Conservation (phyloP, 2,888 invertebrate genomes). For the Allacma fusca region DNA sequence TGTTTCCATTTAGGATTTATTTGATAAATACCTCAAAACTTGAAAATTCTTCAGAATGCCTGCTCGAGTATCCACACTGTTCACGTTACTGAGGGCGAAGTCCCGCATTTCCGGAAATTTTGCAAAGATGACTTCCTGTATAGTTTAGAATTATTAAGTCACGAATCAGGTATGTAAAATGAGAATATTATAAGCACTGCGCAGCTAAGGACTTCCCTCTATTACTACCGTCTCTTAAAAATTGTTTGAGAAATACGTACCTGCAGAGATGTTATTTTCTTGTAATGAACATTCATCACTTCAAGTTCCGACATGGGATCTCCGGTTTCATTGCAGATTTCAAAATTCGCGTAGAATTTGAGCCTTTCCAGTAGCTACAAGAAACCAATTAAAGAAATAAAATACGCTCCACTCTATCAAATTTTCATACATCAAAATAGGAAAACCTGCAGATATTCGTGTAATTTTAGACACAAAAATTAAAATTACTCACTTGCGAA, state of each 20-base stretch:
- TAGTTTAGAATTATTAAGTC: too few relatives aligned
- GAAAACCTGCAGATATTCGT: too few relatives aligned
- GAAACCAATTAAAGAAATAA: constrained; percentile 63
- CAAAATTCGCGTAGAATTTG: constrained; percentile 95
- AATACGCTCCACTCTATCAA: too few relatives aligned
- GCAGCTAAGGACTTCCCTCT: too few relatives aligned
- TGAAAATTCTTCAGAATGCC: constrained; percentile 85
- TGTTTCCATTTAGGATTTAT: too few relatives aligned
- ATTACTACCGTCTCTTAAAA: too few relatives aligned
- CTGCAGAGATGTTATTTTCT: constrained; percentile 89
- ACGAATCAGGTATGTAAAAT: too few relatives aligned
- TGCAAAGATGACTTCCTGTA: constrained; percentile 89
- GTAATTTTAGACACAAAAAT: too few relatives aligned
- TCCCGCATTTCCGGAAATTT: constrained; percentile 85
- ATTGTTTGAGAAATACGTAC: too few relatives aligned
- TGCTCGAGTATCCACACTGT: constrained; percentile 90
- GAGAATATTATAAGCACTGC: too few relatives aligned
- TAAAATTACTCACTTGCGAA: constrained; percentile 80
- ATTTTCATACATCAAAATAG: too few relatives aligned
- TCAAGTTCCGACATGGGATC: constrained; percentile 93
- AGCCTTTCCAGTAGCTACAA: constrained; percentile 92
- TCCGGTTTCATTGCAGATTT: constrained; percentile 96
- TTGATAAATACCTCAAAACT: constrained; percentile 71
- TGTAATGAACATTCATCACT: constrained; percentile 92
- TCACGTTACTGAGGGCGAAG: constrained; percentile 92